Evolutionary conservation across 2,113 vertebrate species (phyloP).

Genomic region (Gymnocephalus cernua): DNA sequence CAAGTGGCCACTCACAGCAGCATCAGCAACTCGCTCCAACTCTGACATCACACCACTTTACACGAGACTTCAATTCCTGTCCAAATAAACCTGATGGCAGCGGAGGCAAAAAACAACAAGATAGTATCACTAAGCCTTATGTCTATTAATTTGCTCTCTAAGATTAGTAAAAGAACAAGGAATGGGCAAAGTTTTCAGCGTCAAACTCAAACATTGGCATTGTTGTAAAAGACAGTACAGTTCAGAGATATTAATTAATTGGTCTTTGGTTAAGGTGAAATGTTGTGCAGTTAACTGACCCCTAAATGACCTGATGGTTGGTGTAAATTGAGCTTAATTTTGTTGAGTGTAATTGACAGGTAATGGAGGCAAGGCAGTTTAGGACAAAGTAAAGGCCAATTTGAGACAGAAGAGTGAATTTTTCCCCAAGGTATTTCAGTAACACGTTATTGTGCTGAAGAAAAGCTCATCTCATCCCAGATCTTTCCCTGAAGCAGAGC

Average conservation of each 20-base stretch:
- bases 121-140: constrained; percentile 4
- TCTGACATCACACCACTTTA: constrained; percentile 67
- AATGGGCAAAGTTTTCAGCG: not conserved
- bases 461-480: constrained; percentile 16
- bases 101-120: constrained; percentile 11
- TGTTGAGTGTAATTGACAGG: constrained; percentile 6
- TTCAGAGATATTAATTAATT: constrained; percentile 6
- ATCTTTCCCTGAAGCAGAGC: constrained; percentile 16
- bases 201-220: not conserved
- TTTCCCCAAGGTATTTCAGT: constrained; percentile 25
- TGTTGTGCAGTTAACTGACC: constrained; percentile 37
- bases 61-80: constrained; percentile 49
- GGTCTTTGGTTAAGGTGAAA: constrained; percentile 21
- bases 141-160: not conserved
- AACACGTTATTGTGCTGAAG: constrained; percentile 28
- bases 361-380: constrained; percentile 32
- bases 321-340: constrained; percentile 33
- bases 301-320: constrained; percentile 20
- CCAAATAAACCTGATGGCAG: constrained; percentile 51
- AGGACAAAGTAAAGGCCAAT: constrained; percentile 13
- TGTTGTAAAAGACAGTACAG: not conserved
- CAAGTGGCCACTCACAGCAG: constrained; percentile 62
- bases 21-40: constrained; percentile 43
- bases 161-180: not conserved
- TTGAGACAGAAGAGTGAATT: constrained; percentile 8